Evolutionary conservation across 1,140 invertebrate genomes (phyloP), one percentile per base, ranked within the genome.

Genomic region (Stegodyphus mimosarum): DNA sequence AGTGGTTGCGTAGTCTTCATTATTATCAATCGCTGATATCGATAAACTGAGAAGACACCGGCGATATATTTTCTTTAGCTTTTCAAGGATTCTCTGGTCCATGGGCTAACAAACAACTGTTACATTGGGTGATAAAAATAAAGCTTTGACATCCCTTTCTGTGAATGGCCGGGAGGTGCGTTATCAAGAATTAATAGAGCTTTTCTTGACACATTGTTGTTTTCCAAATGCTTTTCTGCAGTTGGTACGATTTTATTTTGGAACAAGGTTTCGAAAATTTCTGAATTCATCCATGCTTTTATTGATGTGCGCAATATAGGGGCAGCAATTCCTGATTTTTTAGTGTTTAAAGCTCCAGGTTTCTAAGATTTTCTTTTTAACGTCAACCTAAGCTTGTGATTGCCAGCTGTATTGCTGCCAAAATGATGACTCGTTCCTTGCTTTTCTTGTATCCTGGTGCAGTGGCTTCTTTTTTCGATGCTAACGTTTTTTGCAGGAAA

Each of bases 391-490:
- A 72, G 48, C n/a, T 72, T 72, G 70, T 72, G 70, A n/a, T 33
- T 7, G 6, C 70, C 48, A 7, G 33, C 17, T 7, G 70, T 33
- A 51, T 49, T 72, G 7, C 70, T 72, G 70, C 50, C 48, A 72
- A 72, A 51, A 72, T 72, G 66, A n/a, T 72, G 48, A 48, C 50
- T 72, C 70, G 10, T 72, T 72, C 70, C 48, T 72, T 72, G 17
- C 48, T 72, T 50, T 72, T 72, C 70, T 72, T 72, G 13, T 48
- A 72, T 72, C 48, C 13, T 72, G 48, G 70, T 72, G n/a, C 70
- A 49, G 18, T n/a, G 70, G 17, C 70, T 72, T 72, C 70, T 72
- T 72, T 11, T 72, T 72, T 72, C 11, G 70, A 72, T 33, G 70
- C 48, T 13, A 49, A n/a, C 7, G 18, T 69, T 7, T 72, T 48